Base-by-base conservation (phyloP, 2,888 invertebrate species). In the Rhagonycha fulva region DNA sequence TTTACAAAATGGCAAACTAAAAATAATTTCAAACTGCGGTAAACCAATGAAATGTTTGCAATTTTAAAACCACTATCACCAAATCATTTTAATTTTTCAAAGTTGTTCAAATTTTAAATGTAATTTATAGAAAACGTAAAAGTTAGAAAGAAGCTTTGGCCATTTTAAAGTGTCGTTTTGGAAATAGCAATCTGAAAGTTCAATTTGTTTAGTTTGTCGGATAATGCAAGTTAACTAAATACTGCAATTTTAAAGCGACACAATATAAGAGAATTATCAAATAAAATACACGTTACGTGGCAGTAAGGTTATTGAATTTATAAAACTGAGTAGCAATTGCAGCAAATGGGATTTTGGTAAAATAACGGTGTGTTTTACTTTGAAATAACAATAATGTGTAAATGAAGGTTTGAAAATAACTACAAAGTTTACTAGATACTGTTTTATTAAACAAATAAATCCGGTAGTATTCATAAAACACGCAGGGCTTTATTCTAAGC, bases 231-330 rank as follows among this genome's bases (percentile, higher is more conserved):
- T 67, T 72, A 32, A 77, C 68, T 66, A 71, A 74, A 74, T 69
- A 69, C 67, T 72, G 71, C 24, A 67, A 72, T 71, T 66, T 72
- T 70, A 67, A 69, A 77, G 72, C 72, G 77, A 72, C 62, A 72
- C 75, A 69, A 72, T 72, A 69, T 72, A 66, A 12, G 30, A 67
- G 74, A 72, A 77, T 77, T 77, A 77, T 77, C 77, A 72, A 77
- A 77, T 77, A 75, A 77, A 77, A 74, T 47, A 47, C 47, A 47
- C 7, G 47, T 47, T 47, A 47, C 47, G 47, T 47, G 47, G 47
- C 47, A 47, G 47, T 47, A n/a, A 47, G 47, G 47, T n/a, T 47
- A 47, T 47, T 47, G 47, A 47, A 47, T 47, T 47, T n/a, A 47
- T 47, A 47, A 47, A 47, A n/a, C 47, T 47, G 47, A 47, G 47